Conservation (phyloP, 2,113 vertebrate species). For the Cryptoleucopteryx plumbea region DNA sequence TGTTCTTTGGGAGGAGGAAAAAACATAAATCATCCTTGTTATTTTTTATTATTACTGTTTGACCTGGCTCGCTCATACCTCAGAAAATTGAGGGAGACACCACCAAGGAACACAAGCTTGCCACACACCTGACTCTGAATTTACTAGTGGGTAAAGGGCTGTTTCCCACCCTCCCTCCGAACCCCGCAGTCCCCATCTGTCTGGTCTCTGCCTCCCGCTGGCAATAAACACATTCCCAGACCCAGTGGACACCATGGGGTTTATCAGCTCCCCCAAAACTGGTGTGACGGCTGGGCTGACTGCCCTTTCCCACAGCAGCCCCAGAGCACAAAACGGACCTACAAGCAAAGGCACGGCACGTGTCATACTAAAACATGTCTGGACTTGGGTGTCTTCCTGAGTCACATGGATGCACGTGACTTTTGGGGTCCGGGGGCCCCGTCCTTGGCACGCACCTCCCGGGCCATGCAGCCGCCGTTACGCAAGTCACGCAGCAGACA, state of each 20-base stretch:
- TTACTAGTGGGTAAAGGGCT: background rate
- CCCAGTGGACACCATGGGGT: fast-evolving
- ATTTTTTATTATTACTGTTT: background rate
- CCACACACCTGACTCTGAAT: fast-evolving
- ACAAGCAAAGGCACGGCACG: background rate
- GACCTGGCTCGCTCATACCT: background rate
- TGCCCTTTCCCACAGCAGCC: background rate
- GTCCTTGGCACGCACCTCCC: background rate
- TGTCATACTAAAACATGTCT: background rate
- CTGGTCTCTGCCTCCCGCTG: background rate
- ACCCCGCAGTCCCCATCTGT: fast-evolving
- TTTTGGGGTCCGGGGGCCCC: background rate
- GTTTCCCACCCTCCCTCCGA: background rate
- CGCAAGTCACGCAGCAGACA: fast-evolving
- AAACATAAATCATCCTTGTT: background rate
- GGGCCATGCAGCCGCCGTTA: background rate
- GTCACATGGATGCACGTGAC: fast-evolving
- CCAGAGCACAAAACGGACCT: background rate
- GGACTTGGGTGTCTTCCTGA: fast-evolving
- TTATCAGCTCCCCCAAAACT: background rate
- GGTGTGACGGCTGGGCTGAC: background rate
- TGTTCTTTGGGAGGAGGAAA: background rate
- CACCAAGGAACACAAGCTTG: background rate
- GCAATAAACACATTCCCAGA: background rate
- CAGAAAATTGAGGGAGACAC: background rate